Base-by-base conservation (phyloP, 2,113 vertebrate species). In the Bujurquina vittata region DNA sequence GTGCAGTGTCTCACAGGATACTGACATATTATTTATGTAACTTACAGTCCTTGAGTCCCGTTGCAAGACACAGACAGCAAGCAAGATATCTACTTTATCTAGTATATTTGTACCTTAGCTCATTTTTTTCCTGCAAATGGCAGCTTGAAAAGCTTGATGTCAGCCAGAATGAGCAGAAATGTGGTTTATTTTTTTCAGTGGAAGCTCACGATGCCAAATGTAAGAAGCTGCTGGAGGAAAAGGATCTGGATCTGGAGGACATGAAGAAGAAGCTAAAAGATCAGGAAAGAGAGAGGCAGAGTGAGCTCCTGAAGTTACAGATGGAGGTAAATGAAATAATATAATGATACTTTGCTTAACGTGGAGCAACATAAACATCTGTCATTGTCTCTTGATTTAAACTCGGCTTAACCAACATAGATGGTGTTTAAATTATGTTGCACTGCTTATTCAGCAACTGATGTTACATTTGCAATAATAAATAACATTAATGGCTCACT, bases 221-320 rank as follows among this genome's bases (percentile, higher is more conserved):
- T 14, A 96, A 89, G 84, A 91, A 87, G 61, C 77, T 95, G 55
- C 91, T 95, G 80, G 94, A 96, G 75, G 93, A 93, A 83, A 97
- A 96, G 72, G 96, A 97, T 40, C 4, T 89, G 23, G 93, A 96
- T 80, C 88, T 98, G 93, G 80, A 96, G 79, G 96, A 96, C 69
- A 90, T 98, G 94, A 97, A 92, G 60, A 94, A 20, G 84, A 97
- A 94, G 84, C 90, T 99, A 86, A 95, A 87, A 91, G 95, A 93
- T 67, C 96, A 97, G 91, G 97, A 98, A 85, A 96, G 95, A 83
- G 96, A 97, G 92, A 97, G 95, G 55, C 96, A 98, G 93, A 97
- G 94, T 57, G 97, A 98, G 92, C 94, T 98, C 14, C 92, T 99
- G 37, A 98, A 96, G 93, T 81, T 99, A 61, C 97, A 98, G 73